Evolutionary conservation across 2,113 vertebrate species (phyloP), one percentile per base, ranked within the genome.

Genomic region (Ameiurus melas): DNA sequence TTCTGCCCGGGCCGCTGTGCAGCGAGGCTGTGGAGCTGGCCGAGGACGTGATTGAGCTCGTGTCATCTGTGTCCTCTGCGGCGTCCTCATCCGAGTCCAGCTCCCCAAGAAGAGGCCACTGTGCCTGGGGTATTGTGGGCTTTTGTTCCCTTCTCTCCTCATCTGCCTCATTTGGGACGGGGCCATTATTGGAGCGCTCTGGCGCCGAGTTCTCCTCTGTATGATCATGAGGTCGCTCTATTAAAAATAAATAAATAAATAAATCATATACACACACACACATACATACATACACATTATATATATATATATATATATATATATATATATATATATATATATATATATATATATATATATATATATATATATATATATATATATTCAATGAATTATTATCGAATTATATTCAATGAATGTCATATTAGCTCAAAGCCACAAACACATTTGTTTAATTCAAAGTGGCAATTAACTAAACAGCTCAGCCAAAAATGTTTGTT

Each of bases 11-110:
- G 75, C 96, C 96, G 0, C 98, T 99, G 93, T 99, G 97, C 4
- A 97, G 98, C 0, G 98, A 99, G 5, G 98, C 96, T 0, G 98
- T 99, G 91, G 98, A 99, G 94, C 98, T 99, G 0, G 98, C 97
- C 0, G 98, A 99, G 5, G 98, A 99, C 2, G 98, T 99, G 91
- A 99, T 96, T 0, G 98, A 99, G 92, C 98, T 98, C 13, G 97
- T 98, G 91, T 99, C 98, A 0, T 99, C 98, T 0, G 97, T 99
- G 94, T 99, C 98, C 0, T 98, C 98, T 0, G 97, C 97, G 0
- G 95, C 97, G 90, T 99, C 98, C 0, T 98, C 98, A 0, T 99
- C 98, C 0, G 97, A 97, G 3, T 99, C 98, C 91, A 97, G 97
- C 92, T 98, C 97, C 1, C 92, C 91, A 0, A 96, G 95, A 90